These are phyloP conservation scores for Octopus bimaculoides DNA, from an alignment of 1,140 invertebrate genomes.

Conservation along the genomic window DNA sequence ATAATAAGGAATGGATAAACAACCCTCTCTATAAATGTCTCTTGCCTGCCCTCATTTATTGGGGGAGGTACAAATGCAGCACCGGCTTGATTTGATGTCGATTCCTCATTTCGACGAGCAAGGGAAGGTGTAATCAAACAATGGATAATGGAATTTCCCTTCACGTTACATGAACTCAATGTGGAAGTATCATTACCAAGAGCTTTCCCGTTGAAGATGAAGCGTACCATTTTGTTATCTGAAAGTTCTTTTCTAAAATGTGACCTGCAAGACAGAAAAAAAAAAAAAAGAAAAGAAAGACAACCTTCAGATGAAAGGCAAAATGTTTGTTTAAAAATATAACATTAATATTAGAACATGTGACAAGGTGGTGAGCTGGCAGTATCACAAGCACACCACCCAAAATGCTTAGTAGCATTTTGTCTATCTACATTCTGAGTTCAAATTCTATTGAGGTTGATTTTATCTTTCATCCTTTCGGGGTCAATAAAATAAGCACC, in stretches of 20 bases:
- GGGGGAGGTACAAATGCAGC: background rate
- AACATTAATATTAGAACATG: no score
- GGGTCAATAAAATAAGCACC: no score
- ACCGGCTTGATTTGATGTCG: background rate
- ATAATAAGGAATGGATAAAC: background rate
- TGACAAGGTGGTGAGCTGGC: no score
- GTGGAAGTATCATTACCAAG: background rate
- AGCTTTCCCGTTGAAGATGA: background rate
- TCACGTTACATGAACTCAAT: background rate
- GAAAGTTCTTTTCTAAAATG: slow-evolving; percentile 1
- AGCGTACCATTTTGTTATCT: background rate
- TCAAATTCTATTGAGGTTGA: no score
- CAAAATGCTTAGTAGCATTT: no score
- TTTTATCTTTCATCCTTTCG: no score
- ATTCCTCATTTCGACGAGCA: background rate
- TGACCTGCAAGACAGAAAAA: background rate
- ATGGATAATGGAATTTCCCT: background rate
- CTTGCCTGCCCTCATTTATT: background rate
- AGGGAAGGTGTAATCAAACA: background rate
- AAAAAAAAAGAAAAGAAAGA: background rate
- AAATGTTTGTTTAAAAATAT: no score
- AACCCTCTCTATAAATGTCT: background rate
- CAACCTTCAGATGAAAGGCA: no score
- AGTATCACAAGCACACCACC: no score
- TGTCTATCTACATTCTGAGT: no score